These are phyloP conservation scores for Thamnophis sirtalis DNA, from an alignment of 2,113 vertebrate species.

Conservation along the genomic window DNA sequence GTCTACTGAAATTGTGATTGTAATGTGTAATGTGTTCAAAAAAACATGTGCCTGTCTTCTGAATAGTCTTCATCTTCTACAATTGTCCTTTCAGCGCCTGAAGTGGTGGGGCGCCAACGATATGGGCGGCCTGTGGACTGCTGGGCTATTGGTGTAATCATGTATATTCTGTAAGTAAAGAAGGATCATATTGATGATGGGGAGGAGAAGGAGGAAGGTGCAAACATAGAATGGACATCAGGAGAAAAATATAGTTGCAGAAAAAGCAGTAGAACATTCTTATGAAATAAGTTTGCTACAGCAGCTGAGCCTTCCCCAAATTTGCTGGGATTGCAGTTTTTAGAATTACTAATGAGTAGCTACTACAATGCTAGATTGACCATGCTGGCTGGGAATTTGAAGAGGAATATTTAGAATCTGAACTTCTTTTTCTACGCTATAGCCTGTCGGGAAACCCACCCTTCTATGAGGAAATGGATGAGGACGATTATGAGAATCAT, in stretches of 20 bases:
- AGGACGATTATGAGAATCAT: constrained; percentile 95
- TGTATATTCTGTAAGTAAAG: constrained; percentile 94
- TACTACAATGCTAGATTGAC: too few species aligned
- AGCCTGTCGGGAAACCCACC: constrained; percentile 96
- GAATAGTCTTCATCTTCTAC: constrained; percentile 16
- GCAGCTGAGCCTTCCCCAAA: not conserved
- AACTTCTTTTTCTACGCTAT: not conserved
- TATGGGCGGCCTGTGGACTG: constrained; percentile 94
- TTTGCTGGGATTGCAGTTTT: not conserved
- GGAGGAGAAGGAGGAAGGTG: not conserved
- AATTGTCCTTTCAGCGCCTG: constrained; percentile 78
- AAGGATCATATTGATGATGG: not conserved
- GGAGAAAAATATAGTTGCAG: not conserved
- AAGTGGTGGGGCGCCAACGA: constrained; percentile 94
- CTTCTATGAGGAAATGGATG: constrained; percentile 94
- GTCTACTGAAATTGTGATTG: not conserved
- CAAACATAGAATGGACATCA: not conserved
- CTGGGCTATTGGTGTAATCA: constrained; percentile 97
- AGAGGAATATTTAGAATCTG: not conserved
- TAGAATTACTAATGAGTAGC: not conserved
- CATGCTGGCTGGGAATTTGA: not conserved
- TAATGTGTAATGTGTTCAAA: not conserved
- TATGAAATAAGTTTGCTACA: not conserved
- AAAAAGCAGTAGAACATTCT: not conserved
- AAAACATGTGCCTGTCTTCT: not conserved